Conservation (phyloP, 2,888 invertebrate species). For the Acutogordius australiensis region DNA sequence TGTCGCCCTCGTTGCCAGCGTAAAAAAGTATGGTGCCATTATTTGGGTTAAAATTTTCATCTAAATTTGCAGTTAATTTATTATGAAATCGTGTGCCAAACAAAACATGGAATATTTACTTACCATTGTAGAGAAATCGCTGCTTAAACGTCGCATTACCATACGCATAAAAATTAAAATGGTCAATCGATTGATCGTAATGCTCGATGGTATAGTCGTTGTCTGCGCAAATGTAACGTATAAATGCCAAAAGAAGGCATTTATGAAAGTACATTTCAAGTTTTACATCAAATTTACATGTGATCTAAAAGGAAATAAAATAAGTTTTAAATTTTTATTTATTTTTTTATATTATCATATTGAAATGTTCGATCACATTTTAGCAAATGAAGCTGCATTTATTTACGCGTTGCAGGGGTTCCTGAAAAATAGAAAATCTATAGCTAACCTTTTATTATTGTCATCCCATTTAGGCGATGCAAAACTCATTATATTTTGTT, state of each 20-base stretch:
- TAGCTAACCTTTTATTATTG: background rate
- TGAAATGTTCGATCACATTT: background rate
- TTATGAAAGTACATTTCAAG: too few relatives aligned
- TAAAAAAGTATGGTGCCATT: background rate
- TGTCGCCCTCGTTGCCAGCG: slow-evolving; percentile 4
- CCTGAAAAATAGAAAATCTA: background rate
- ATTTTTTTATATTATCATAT: too few relatives aligned
- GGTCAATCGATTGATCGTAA: slow-evolving; percentile 6
- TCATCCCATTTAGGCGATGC: background rate
- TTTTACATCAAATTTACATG: too few relatives aligned
- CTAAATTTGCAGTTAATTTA: background rate
- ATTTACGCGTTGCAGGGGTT: background rate
- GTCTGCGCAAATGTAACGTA: too few relatives aligned
- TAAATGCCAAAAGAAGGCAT: too few relatives aligned
- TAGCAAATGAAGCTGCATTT: slow-evolving; percentile 3
- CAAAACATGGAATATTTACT: background rate
- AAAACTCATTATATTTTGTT: background rate
- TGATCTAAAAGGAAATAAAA: too few relatives aligned
- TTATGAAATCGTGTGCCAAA: background rate
- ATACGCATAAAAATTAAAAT: slow-evolving; percentile 2
- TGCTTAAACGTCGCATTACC: background rate
- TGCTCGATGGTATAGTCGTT: background rate
- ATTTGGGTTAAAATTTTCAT: background rate
- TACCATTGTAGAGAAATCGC: background rate
- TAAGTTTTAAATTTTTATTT: too few relatives aligned